Base-by-base conservation (phyloP, 1,140 invertebrate species). In the Phortica variegata region DNA sequence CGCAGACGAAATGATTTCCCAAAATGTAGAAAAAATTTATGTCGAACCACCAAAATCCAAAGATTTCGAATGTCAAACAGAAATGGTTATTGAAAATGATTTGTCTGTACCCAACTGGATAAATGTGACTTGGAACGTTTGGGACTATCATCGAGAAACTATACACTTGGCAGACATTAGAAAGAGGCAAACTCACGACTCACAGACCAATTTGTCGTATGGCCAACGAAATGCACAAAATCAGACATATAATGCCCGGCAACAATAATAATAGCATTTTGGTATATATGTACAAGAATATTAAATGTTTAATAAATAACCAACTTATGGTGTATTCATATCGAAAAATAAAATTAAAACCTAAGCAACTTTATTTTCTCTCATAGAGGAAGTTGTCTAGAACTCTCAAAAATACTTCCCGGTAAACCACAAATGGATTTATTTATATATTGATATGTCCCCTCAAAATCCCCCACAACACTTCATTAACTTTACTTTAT, bases 71-170 rank as follows among this genome's bases (percentile, higher is more conserved):
- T 43, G 51, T 0, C 70, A 73, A 56, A 73, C 70, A 0, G 70
- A 73, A 45, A 61, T 70, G 60, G 54, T 73, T 1, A 12, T 66
- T 3, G 58, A 47, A 12, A 66, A 73, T 20, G 56, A 70, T 40
- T 13, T 73, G 7, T 40, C 44, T 4, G 47, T 44, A 0, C 3
- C 52, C 1, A 65, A 73, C 21, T 63, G 57, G 50, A 62, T 69
- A 0, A 71, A 73, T 15, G 50, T 59, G 1, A 65, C 71, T 1
- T 74, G 70, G 71, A 74, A 74, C 55, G 50, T 46, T 1, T 74
- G 71, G 71, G 71, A 74, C n/a, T 71, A 65, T 56, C 71, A 73
- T 26, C 37, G 71, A 9, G 39, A 43, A 39, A 43, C 47, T n/a
- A 49, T 54, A 20, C 43, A 42, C 13, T 43, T 54, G 47, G 47